Base-by-base conservation (phyloP, 2,797 vertebrate species). In the Pseudochirops cupreus region DNA sequence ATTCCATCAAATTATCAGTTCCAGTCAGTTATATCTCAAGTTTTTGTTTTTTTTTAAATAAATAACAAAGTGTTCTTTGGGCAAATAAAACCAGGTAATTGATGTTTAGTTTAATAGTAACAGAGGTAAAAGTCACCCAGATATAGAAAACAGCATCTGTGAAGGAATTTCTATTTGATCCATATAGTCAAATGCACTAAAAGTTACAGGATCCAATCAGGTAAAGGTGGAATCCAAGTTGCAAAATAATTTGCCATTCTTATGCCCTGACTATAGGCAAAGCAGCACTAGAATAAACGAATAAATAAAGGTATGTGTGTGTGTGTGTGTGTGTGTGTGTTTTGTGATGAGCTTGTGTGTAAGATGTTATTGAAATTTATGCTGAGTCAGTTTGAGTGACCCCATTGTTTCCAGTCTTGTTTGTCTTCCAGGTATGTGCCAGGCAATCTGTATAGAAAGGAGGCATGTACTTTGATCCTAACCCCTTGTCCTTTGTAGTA, bases 51-150 rank as follows among this genome's bases (percentile, higher is more conserved):
- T n/a, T 33, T 33, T 67, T 62, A 14, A n/a, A 67, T n/a, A 74
- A 39, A 74, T 5, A 21, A 5, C n/a, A 39, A 21, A 6, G 16
- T 74, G 16, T 16, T 39, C n/a, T 6, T 39, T 74, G 16, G n/a
- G 39, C 39, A 74, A 56, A 56, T 21, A 91, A 62, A 33, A 33
- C 29, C 59, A 92, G 94, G 39, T 94, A 55, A 31, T 33, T 93
- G 93, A 53, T 92, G 50, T 95, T 97, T 93, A 91, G 31, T 91
- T 74, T 92, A 56, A 94, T 24, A 92, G 56, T 94, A 89, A 93
- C 56, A 92, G 90, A 33, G 74, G 4, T 67, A 87, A 56, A 92
- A 94, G 91, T 31, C 93, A 1, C 93, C 74, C 55, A 46, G 87
- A 90, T 93, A 16, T 94, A 14, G 11, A 91, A 56, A 57, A 93